A percentile compares a stretch with the other conserved stretches of the same genome.
Evolutionary conservation across 2,113 vertebrate genomes (phyloP).

Genomic region (Catharus bicknelli): DNA sequence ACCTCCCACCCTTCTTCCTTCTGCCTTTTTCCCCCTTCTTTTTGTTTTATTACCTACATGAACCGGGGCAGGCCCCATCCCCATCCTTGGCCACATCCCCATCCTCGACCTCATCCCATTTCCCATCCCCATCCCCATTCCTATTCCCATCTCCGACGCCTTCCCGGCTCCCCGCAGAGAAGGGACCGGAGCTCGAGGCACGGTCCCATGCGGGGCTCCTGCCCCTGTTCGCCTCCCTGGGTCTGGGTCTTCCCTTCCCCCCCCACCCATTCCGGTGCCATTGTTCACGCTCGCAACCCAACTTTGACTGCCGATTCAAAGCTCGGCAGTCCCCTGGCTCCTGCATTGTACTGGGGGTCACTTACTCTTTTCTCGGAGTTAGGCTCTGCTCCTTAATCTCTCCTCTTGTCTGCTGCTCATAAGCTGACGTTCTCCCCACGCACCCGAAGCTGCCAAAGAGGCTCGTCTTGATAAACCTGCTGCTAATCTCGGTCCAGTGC

Average conservation of each 20-base stretch:
- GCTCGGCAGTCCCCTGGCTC: background rate
- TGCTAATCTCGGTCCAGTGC: conserved; percentile 75
- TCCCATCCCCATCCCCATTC: background rate
- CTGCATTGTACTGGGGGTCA: conserved; percentile 39
- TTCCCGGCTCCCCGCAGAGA: background rate
- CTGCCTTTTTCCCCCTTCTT: background rate
- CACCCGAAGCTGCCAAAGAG: conserved; percentile 66
- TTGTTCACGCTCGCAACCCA: background rate
- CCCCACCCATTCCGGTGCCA: background rate
- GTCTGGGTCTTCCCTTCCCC: background rate
- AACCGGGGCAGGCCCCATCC: background rate
- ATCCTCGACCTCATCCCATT: background rate
- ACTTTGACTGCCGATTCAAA: background rate
- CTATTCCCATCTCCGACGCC: background rate
- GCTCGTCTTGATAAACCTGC: conserved; percentile 80
- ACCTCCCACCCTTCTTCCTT: background rate
- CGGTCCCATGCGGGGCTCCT: background rate
- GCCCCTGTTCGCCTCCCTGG: too few relatives aligned
- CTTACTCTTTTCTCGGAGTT: conserved; percentile 40
- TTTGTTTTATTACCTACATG: background rate
- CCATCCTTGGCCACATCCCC: too few relatives aligned
- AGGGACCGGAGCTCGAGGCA: background rate
- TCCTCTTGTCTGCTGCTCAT: conserved; percentile 5
- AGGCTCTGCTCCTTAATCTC: conserved; percentile 16
- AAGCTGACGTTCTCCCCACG: background rate